phyloP scores from a whole-genome alignment of 2,888 invertebrate genomes.

The Mantis religiosa region DNA sequence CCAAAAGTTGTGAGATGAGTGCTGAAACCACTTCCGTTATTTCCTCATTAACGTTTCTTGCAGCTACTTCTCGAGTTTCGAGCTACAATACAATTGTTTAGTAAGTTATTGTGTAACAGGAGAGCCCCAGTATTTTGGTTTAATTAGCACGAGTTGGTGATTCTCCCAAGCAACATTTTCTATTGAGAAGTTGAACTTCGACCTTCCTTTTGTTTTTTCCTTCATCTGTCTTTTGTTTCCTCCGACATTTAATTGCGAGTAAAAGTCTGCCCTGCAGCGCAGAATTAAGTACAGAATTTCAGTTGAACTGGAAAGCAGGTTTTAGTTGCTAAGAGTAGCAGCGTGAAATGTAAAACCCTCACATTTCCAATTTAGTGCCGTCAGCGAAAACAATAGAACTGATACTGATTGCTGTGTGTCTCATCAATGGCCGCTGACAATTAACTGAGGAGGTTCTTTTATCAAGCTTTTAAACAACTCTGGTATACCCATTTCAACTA shows the following conservation, averaged over 20 bases:
- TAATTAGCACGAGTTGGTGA: not conserved
- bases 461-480: too few species aligned
- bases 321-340: not conserved
- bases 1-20: not conserved
- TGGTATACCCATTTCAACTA: too few species aligned
- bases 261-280: not conserved
- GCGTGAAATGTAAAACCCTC: not conserved
- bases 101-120: not conserved
- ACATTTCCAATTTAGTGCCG: not conserved
- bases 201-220: not conserved
- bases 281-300: not conserved
- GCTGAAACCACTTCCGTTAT: not conserved
- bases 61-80: not conserved
- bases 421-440: not conserved
- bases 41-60: not conserved
- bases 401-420: not conserved
- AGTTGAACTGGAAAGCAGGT: not conserved
- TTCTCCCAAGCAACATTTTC: not conserved
- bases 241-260: not conserved
- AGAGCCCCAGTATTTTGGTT: not conserved
- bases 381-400: not conserved
- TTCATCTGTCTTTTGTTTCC: not conserved
- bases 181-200: not conserved
- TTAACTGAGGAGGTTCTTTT: not conserved
- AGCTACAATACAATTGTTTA: not conserved